Base-by-base conservation (phyloP, 2,797 vertebrate species). In the Thalassophryne amazonica region DNA sequence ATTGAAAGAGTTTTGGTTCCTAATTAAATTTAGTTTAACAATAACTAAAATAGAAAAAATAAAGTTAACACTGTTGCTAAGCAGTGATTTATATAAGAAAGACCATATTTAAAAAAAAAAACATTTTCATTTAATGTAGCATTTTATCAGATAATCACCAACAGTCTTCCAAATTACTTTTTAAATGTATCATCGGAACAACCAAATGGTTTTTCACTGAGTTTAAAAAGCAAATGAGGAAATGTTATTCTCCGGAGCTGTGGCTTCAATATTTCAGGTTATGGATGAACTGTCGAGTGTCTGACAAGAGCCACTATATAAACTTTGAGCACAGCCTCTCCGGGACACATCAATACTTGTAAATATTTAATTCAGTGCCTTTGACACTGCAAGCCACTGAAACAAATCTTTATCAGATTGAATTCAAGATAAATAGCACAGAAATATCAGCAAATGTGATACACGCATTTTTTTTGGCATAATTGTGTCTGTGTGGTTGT, bases 281-380 rank as follows among this genome's bases (percentile, higher is more conserved):
- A 81, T 86, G 42, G 83, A 86, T 71, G 69, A 83, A 81, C 63
- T 80, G 84, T 74, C 74, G 49, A 14, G 58, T 54, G 49, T 72
- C 65, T 80, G 78, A 79, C 73, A 76, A 67, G 63, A 73, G 17
- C 60, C 69, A 79, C 83, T 82, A 65, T 58, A 84, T 86, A 87
- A 81, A 80, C 67, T 77, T 80, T 83, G 69, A 84, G 80, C 76
- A 79, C 75, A 43, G 65, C 62, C 78, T 84, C 81, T 84, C 70
- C 32, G 58, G 57, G 51, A 81, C 69, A 80, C 76, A 67, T 84
- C 85, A 42, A 85, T 85, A 80, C 46, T 68, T 65, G 62, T 89
- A 86, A 89, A 91, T 89, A 90, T 88, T 90, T 88, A 84, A 90
- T 89, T 76, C 56, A 54, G 36, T 80, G 64, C 78, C 73, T 78